A percentile compares a stretch with the other conserved stretches of the same genome.
Conservation (phyloP, 2,888 invertebrate species). For the Hedychridium roseum region DNA sequence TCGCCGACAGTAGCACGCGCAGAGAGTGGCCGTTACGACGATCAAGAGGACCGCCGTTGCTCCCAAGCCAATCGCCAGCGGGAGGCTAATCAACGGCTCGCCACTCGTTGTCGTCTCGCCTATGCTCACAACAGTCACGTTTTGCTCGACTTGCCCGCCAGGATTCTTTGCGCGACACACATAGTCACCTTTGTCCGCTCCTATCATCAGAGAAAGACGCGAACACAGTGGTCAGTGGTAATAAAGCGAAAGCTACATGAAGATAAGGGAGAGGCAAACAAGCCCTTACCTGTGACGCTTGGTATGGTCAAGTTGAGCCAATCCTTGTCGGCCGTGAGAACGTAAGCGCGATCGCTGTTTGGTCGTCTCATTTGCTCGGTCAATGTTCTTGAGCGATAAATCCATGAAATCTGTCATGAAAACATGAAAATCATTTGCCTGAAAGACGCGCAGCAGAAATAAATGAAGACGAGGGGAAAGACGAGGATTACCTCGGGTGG, state of each 20-base stretch:
- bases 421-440: constrained; percentile 62
- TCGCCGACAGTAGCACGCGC: constrained; percentile 69
- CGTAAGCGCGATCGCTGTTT: constrained; percentile 64
- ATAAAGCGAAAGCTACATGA: too few species aligned
- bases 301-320: constrained; percentile 73
- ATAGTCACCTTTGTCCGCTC: constrained; percentile 77
- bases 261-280: too few species aligned
- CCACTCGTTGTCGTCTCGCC: constrained; percentile 49
- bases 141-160: constrained; percentile 81
- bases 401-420: constrained; percentile 69
- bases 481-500: too few species aligned
- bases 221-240: too few species aligned
- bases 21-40: constrained; percentile 65
- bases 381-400: constrained; percentile 50
- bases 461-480: too few species aligned
- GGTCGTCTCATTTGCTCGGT: constrained; percentile 46
- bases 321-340: constrained; percentile 39
- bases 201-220: too few species aligned
- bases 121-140: constrained; percentile 72
- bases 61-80: constrained; percentile 64
- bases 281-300: constrained; percentile 69
- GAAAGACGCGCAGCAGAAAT: too few species aligned
- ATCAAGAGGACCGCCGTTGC: constrained; percentile 66
- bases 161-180: constrained; percentile 83
- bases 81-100: constrained; percentile 59